These are phyloP conservation scores for Biston stratarius DNA, from an alignment of 2,888 invertebrate species.

Conservation along the genomic window DNA sequence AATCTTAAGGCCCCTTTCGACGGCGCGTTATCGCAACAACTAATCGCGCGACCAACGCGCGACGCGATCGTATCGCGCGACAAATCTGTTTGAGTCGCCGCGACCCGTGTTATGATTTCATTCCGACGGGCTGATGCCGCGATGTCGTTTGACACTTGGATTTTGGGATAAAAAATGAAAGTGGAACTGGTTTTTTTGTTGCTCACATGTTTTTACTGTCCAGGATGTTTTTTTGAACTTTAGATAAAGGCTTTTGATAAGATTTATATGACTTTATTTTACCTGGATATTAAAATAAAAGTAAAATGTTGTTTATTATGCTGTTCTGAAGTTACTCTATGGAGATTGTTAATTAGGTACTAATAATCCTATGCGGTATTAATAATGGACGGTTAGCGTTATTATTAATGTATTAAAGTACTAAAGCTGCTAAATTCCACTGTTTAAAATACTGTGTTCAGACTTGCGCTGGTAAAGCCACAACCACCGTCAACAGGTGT, in stretches of 20 bases:
- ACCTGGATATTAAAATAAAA: not conserved
- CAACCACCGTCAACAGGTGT: conserved; percentile 48
- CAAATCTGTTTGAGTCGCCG: conserved; percentile 64
- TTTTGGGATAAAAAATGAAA: conserved; percentile 37
- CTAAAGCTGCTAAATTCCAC: conserved; percentile 7
- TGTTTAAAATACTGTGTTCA: conserved; percentile 15
- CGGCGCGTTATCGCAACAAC: conserved; percentile 67
- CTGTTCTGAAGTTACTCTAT: too few species aligned
- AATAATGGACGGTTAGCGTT: not conserved
- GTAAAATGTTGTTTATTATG: too few species aligned
- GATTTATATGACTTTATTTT: conserved; percentile 3
- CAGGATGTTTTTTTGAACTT: conserved; percentile 6
- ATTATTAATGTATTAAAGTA: not conserved
- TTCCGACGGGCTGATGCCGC: conserved; percentile 54
- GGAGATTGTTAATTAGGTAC: too few species aligned
- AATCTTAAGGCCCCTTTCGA: conserved; percentile 44
- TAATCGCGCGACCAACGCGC: conserved; percentile 56
- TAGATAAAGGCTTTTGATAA: not conserved
- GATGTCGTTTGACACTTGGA: conserved; percentile 65
- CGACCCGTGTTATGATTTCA: conserved; percentile 66
- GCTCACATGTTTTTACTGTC: not conserved
- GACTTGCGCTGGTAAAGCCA: conserved; percentile 13
- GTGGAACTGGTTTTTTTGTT: conserved; percentile 27
- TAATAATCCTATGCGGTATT: too few species aligned
- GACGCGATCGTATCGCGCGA: conserved; percentile 46